Evolutionary conservation across 2,888 invertebrate genomes (phyloP), one percentile per base, ranked within the genome.

Genomic region (Synanthedon formicaeformis): DNA sequence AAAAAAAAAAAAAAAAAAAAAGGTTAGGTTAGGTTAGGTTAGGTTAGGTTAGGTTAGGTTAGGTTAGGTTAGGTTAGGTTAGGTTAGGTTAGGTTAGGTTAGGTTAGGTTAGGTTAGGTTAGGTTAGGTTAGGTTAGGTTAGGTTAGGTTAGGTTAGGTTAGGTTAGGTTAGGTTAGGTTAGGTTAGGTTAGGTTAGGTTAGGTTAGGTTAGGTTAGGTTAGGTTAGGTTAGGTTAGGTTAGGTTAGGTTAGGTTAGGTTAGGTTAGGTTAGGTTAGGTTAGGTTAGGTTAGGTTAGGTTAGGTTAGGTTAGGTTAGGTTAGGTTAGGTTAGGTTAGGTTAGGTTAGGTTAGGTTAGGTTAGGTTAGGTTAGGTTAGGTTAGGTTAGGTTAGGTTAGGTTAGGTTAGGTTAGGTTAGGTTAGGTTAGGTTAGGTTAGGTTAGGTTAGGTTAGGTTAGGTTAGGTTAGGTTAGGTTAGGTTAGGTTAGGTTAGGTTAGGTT

Each of bases 341-440:
- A 57, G 56, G 57, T 57, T 57, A 55, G 55, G 57, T 55, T 57
- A 56, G 56, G 57, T 57, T 57, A 57, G 57, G 57, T 57, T 57
- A 55, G 57, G 57, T 57, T 58, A 57, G 57, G 57, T 57, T 57
- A 57, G 57, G 57, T 57, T 57, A 57, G 57, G 57, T 57, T 57
- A 57, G 57, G 58, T 58, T 58, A 58, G 58, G 58, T 58, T 58
- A 58, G 58, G 58, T 58, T 58, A 58, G 58, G 58, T 58, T 58
- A 58, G 58, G 58, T 58, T 58, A 58, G 58, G 58, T 58, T 58
- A 58, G 58, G 58, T 58, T 58, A 58, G 58, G 58, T 58, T 58
- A 58, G 58, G 58, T 56, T 58, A 56, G 56, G 58, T 56, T 58
- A 57, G 57, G 58, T 57, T 58, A 58, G 58, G 58, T 58, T 58